Evolutionary conservation across 2,797 vertebrate species (phyloP), one percentile per base, ranked within the genome.

Genomic region (Telmatherina bonti): DNA sequence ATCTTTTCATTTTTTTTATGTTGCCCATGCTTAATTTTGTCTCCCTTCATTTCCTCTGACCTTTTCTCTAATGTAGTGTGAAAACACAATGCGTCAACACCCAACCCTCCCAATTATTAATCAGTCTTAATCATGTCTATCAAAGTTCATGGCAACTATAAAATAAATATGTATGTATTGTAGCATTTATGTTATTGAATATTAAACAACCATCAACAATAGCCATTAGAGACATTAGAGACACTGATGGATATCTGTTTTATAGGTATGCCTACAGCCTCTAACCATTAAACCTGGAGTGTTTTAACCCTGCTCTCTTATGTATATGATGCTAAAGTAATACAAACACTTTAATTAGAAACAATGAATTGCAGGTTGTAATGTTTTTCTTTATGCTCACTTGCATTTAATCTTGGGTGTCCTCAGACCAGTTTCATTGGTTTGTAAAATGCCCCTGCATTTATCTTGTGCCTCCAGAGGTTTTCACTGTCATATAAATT

Each of bases 41-140:
- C 38, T 59, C 36, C 35, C 51, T 68, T 84, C 59, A 70, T 82
- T 82, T 70, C 54, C 68, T 45, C 55, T 90, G 91, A 93, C 91
- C 91, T 93, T 95, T 91, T 24, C 47, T 81, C 74, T 89, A 92
- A 92, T 91, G 70, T 70, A 82, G 81, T 67, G 24, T 91, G 81
- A 79, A 84, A 91, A 71, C 63, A 59, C 64, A 57, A 62, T 74
- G 68, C 75, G 72, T 71, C 47, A 78, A 73, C 85, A 86, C 64
- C 78, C 54, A 33, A 76, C 70, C 62, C 76, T 88, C 64, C 51
- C 51, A 74, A 69, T 86, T 89, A 90, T 74, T 82, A 81, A 82
- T 61, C 55, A 82, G 77, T 72, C 72, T 85, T 92, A 89, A 91
- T 90, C 72, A 82, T 64, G 67, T 31, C 56, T 33, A 87, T 89